A percentile compares a stretch with the other conserved stretches of the same genome.
Evolutionary conservation across 2,888 invertebrate species (phyloP).

Genomic region (Lasioglossum figueresi): DNA sequence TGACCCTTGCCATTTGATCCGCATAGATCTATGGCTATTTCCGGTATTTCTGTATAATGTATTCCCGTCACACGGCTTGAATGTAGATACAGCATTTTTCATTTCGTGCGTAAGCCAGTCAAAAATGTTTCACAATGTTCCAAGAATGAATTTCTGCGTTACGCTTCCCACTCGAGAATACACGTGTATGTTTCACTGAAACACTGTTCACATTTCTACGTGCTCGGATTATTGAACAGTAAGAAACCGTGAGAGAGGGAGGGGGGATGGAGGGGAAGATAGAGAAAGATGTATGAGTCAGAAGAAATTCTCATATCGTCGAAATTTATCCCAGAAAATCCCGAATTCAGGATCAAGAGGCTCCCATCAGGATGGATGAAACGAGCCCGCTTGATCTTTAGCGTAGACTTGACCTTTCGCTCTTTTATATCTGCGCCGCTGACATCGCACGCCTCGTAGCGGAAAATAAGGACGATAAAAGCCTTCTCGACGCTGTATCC

Average conservation of each 20-base stretch:
- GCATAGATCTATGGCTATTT: neutral
- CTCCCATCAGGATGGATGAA: neutral
- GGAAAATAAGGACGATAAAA: slow-evolving; percentile 1
- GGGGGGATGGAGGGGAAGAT: neutral
- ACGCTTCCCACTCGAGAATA: neutral
- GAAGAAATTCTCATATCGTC: neutral
- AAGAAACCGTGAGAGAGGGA: neutral
- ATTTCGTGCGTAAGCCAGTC: neutral
- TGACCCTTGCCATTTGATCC: neutral
- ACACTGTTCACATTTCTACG: neutral
- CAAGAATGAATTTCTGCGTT: neutral
- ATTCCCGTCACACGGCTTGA: neutral
- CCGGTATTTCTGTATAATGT: neutral
- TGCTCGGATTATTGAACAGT: neutral
- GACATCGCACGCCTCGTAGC: neutral
- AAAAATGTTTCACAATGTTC: neutral
- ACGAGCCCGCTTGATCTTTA: slow-evolving; percentile 23
- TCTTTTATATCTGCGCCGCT: neutral
- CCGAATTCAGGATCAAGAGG: neutral
- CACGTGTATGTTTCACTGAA: neutral
- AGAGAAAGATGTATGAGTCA: neutral
- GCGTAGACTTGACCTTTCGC: slow-evolving; percentile 33
- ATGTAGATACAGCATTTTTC: neutral
- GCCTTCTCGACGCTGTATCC: neutral
- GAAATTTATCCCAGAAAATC: slow-evolving; percentile 2